Evolutionary conservation across 2,113 vertebrate species (phyloP), one percentile per base, ranked within the genome.

Genomic region (Gadus chalcogrammus): DNA sequence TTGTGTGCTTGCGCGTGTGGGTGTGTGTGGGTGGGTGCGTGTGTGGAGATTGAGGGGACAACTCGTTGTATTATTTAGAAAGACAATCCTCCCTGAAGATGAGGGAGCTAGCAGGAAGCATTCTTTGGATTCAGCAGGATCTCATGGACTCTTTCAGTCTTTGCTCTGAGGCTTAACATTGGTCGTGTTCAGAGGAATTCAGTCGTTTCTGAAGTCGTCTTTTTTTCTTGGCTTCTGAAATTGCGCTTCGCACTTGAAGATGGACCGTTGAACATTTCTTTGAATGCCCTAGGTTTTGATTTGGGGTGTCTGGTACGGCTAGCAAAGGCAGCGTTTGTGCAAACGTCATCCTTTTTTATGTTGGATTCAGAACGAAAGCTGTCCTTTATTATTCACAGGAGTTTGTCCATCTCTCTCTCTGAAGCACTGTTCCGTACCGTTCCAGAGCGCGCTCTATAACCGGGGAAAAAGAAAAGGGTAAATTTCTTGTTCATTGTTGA

Each of bases 81-180:
- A 83, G 82, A 87, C 87, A 88, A 84, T 88, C 76, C 84, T 76
- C 82, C 78, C 79, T 70, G 77, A 85, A 89, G 84, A 91, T 84
- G 85, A 88, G 88, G 87, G 88, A 87, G 88, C 88, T 90, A 91
- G 87, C 85, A 84, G 83, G 81, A 89, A 84, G 81, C 87, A 90
- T 90, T 92, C 90, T 91, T 91, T 90, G 88, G 83, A 48, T 91
- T 93, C 91, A 90, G 85, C 73, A 69, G 87, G 80, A 90, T 90
- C 81, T 79, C 76, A 70, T 80, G 85, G 31, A 35, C 31, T 35
- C 24, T 24, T 88, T 88, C 75, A 67, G 72, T 80, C 83, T 90
- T 89, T 71, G 83, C 88, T 81, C 74, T 71, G 28, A 85, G 85
- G 81, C 69, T 72, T 75, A 88, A 83, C 55, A n/a, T n/a, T 68